Base-by-base conservation (phyloP, 2,113 vertebrate species). In the Gopherus flavomarginatus region DNA sequence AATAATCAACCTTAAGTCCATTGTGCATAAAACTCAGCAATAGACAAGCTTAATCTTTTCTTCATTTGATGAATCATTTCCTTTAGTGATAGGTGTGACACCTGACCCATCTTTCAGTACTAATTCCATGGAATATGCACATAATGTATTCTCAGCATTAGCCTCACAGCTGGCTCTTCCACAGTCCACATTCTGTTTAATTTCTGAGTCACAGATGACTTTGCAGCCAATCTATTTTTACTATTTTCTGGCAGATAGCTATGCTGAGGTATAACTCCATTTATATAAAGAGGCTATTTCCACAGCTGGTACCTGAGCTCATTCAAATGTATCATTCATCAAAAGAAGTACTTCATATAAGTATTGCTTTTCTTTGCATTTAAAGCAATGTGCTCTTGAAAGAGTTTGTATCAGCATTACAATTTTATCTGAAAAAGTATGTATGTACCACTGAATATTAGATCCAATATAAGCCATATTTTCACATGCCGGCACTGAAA, bases 131-230 rank as follows among this genome's bases (percentile, higher is more conserved):
- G 80, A 65, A 29, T 89, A 78, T 27, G 38, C 88, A 86, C 13
- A 85, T 17, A 93, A 86, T 90, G 88, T 91, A 87, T 96, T 95
- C 95, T 96, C 81, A 90, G 86, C 77, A 85, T 81, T 0, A 87
- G 85, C 81, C 56, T 95, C 86, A 95, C 38, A 75, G 79, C 47
- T 92, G 81, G 96, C 85, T 85, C 59, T 94, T 96, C 54, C 65
- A 91, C 79, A 95, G 89, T 86, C 78, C 81, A 81, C 72, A 93
- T 91, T 97, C 94, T 85, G 82, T 88, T 87, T 95, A 86, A 95
- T 96, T 97, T 97, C 96, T 97, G 95, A 97, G 93, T 87, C 93
- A 97, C 81, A 97, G 87, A 96, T 82, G 89, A 96, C 92, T 94
- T 89, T 92, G 72, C 87, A 93, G 83, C 81, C 94, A 90, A 96